These are phyloP conservation scores for Epirrhoe alternata DNA, from an alignment of 2,888 invertebrate species.

Conservation along the genomic window DNA sequence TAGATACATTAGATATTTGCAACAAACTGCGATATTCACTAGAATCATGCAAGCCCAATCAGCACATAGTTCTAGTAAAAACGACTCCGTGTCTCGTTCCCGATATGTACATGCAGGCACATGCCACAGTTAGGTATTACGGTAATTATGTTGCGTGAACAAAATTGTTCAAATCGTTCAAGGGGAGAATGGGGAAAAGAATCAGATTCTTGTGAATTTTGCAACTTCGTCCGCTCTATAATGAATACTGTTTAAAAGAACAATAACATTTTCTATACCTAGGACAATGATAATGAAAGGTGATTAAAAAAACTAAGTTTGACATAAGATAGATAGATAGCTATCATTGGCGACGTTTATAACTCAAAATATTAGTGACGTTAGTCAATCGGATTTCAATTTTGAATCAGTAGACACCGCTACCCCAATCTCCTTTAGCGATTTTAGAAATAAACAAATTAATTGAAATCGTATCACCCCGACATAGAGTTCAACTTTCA, in stretches of 20 bases:
- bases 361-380: no score
- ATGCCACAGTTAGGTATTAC: constrained; percentile 72
- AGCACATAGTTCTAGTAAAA: constrained; percentile 46
- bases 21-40: constrained; percentile 1
- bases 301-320: no score
- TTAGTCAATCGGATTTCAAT: not conserved
- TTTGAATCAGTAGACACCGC: not conserved
- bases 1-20: not conserved
- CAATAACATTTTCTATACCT: no score
- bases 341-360: no score
- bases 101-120: constrained; percentile 48
- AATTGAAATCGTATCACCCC: constrained; percentile 34
- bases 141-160: constrained; percentile 67
- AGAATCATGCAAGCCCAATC: constrained; percentile 44
- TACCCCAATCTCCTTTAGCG: constrained; percentile 23
- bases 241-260: no score
- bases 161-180: constrained; percentile 55
- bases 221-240: not conserved
- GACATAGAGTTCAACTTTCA: constrained; percentile 19
- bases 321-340: no score
- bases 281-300: no score
- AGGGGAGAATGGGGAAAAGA: constrained; percentile 27
- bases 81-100: constrained; percentile 56
- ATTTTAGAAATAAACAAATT: constrained; percentile 31
- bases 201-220: not conserved